These are phyloP conservation scores for Polyergus mexicanus DNA, from an alignment of 1,140 invertebrate species.

Conservation along the genomic window DNA sequence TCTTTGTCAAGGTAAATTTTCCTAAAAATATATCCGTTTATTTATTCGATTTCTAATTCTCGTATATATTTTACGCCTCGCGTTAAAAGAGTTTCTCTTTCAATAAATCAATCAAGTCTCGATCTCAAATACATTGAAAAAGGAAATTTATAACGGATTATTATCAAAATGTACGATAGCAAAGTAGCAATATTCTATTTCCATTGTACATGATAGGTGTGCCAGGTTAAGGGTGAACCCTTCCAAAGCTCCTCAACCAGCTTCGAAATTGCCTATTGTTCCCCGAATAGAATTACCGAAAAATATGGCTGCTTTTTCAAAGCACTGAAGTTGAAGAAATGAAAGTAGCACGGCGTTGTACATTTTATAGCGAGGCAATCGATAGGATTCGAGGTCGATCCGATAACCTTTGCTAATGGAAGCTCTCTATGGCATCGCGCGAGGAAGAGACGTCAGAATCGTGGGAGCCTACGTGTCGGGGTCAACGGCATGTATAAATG, in stretches of 20 bases:
- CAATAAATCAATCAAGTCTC: not conserved
- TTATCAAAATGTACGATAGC: not conserved
- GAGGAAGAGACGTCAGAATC: slow-evolving; percentile 64
- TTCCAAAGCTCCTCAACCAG: not conserved
- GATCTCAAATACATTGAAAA: not conserved
- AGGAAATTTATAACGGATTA: not conserved
- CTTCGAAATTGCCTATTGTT: not conserved
- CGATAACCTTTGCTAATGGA: slow-evolving; percentile 78
- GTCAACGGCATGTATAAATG: slow-evolving; percentile 67
- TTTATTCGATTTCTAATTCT: not conserved
- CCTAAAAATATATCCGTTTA: not conserved
- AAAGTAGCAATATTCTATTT: not conserved
- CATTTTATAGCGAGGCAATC: slow-evolving; percentile 67
- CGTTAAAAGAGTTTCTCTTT: not conserved
- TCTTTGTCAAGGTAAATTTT: not conserved
- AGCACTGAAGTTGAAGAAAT: not conserved
- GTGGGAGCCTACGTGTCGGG: slow-evolving; percentile 60
- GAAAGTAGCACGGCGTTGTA: slow-evolving; percentile 40
- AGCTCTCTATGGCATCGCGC: slow-evolving; percentile 47
- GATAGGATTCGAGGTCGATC: slow-evolving; percentile 76
- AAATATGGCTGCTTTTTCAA: not conserved
- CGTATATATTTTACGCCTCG: not conserved
- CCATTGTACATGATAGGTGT: not conserved
- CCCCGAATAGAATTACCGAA: slow-evolving; percentile 12
- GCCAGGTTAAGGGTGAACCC: not conserved